Conservation (phyloP, 2,888 invertebrate genomes). For the Drosophila monieri region DNA sequence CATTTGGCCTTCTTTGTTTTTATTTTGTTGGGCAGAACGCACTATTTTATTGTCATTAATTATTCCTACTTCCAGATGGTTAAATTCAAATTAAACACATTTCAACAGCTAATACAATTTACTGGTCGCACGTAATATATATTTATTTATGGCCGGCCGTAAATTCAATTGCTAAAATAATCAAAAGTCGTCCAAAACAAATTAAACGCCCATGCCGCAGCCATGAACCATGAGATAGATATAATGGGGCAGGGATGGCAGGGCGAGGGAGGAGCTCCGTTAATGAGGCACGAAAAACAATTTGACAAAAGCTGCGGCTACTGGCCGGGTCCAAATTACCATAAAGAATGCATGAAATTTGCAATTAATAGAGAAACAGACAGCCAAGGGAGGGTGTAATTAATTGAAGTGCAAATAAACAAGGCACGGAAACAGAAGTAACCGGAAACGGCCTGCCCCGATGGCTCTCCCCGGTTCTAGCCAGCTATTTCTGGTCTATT, state of each 20-base stretch:
- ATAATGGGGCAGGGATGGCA: background rate
- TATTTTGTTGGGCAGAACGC: background rate
- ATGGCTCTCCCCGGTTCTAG: background rate
- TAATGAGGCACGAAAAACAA: constrained; percentile 63
- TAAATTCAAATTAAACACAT: constrained; percentile 30
- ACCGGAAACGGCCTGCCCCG: constrained; percentile 17
- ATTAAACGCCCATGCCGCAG: constrained; percentile 32
- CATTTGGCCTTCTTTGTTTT: background rate
- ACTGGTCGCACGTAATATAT: constrained; percentile 41
- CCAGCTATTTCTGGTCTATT: background rate
- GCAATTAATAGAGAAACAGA: constrained; percentile 46
- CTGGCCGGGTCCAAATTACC: constrained; percentile 53
- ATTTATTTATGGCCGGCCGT: constrained; percentile 43
- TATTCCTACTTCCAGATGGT: constrained; percentile 29
- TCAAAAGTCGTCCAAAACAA: constrained; percentile 53
- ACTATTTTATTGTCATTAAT: constrained; percentile 27
- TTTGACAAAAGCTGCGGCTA: constrained; percentile 55
- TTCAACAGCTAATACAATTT: constrained; percentile 58
- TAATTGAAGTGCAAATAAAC: constrained; percentile 53
- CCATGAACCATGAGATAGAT: constrained; percentile 7
- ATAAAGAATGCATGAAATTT: constrained; percentile 58
- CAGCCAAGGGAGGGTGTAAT: constrained; percentile 35
- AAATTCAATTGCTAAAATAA: constrained; percentile 54
- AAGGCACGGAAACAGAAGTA: constrained; percentile 22
- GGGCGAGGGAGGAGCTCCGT: constrained; percentile 5